These are phyloP conservation scores for Amorpha juglandis DNA, from an alignment of 2,888 invertebrate genomes.

Conservation along the genomic window DNA sequence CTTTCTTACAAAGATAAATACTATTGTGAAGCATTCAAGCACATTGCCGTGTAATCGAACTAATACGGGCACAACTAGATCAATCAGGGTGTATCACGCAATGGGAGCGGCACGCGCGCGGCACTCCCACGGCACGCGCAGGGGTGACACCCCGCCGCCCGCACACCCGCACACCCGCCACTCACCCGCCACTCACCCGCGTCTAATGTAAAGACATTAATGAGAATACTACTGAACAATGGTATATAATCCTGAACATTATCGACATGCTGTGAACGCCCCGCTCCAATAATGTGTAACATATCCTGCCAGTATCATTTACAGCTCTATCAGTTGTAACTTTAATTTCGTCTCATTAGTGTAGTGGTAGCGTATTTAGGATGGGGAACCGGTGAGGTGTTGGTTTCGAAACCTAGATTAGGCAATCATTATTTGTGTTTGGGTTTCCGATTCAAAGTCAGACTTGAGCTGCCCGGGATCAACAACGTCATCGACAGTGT, in stretches of 20 bases:
- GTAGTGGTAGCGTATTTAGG: too few relatives aligned
- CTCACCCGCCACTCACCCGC: neutral
- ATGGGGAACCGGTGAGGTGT: too few relatives aligned
- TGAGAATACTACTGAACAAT: slow-evolving; percentile 18
- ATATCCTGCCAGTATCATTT: slow-evolving; percentile 19
- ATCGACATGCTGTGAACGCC: slow-evolving; percentile 12
- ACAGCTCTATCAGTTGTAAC: neutral
- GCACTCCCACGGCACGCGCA: slow-evolving; percentile 82
- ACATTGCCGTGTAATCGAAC: slow-evolving; percentile 58
- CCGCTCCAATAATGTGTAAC: slow-evolving; percentile 20
- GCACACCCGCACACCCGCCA: slow-evolving; percentile 34
- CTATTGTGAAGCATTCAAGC: slow-evolving; percentile 51
- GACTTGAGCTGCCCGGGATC: too few relatives aligned
- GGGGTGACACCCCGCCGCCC: slow-evolving; percentile 44
- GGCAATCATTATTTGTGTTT: too few relatives aligned
- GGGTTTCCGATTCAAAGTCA: too few relatives aligned
- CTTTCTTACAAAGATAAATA: neutral
- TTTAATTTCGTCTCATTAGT: too few relatives aligned
- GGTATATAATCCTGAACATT: slow-evolving; percentile 22
- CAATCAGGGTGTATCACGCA: slow-evolving; percentile 72
- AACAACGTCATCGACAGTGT: too few relatives aligned
- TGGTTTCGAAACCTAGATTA: too few relatives aligned
- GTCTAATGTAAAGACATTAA: slow-evolving; percentile 27
- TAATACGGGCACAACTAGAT: slow-evolving; percentile 66
- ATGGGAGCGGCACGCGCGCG: slow-evolving; percentile 82